Evolutionary conservation across 2,113 vertebrate species (phyloP).

Genomic region (Eudyptes chrysolophus): DNA sequence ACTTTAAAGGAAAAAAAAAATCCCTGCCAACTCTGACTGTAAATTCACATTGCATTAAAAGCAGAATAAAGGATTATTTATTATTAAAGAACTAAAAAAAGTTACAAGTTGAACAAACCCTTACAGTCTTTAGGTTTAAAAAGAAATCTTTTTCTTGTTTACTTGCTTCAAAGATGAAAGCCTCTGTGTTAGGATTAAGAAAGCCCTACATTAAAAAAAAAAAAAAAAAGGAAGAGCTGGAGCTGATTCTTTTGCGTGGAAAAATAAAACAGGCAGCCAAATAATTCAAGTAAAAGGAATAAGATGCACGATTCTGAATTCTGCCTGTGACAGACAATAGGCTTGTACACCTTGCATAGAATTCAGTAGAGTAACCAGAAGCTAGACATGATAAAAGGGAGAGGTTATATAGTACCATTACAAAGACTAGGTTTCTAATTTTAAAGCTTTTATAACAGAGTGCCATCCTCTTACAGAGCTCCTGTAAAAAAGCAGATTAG

Average conservation of each 20-base stretch:
- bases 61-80: neutral
- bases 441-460: neutral
- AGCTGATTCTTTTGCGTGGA: neutral
- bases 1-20: neutral
- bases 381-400: neutral
- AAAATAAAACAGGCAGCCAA: neutral
- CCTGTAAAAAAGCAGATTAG: neutral
- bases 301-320: neutral
- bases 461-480: neutral
- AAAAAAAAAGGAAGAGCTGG: neutral
- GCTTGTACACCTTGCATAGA: neutral
- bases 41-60: neutral
- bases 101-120: neutral
- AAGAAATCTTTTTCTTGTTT: constrained; percentile 8
- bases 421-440: neutral
- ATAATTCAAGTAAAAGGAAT: neutral
- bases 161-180: neutral
- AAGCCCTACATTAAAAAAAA: neutral
- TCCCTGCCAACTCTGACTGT: neutral
- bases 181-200: neutral
- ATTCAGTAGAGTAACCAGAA: neutral
- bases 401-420: neutral
- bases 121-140: neutral
- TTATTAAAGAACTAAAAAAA: neutral
- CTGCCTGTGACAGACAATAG: neutral